Base-by-base conservation (phyloP, 2,888 invertebrate species). In the Mythimna albipuncta region DNA sequence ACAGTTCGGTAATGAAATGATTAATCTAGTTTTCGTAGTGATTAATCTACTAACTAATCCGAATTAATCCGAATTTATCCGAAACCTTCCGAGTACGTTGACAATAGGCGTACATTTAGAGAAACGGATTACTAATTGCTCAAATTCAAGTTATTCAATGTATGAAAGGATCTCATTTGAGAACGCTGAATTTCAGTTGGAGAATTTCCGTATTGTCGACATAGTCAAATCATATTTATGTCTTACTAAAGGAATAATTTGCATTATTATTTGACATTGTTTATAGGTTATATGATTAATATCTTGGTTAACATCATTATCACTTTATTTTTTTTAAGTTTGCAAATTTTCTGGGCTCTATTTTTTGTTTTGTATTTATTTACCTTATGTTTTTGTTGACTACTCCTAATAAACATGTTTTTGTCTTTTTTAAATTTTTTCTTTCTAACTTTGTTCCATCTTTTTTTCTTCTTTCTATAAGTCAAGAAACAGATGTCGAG, bases 111-210 rank as follows among this genome's bases (percentile, higher is more conserved):
- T 63, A 82, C 69, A 77, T 78, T 81, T 79, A 72, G 75, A 66
- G 65, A 63, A 69, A 61, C 65, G 64, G 63, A 72, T 68, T 77
- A 59, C 71, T 86, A 82, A 84, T 84, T 85, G 81, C 77, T 72
- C 55, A 80, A 83, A 86, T 82, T 86, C 75, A 66, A 74, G 72
- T 81, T 77, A 80, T 75, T 80, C 74, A 79, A 61, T 70, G 68
- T 79, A 71, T 81, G 79, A 83, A 85, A 84, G 69, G 74, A 65
- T 47, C 79, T 79, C 81, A 87, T 87, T 85, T 86, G 79, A 64
- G 74, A 77, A 76, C 72, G 64, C 61, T 71, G 68, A 75, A 64
- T 55, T 69, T 69, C 63, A 55, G 69, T n/a, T 35, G 38, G 69
- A 72, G 69, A 78, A 75, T 83, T 75, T 70, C 72, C 70, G 50